Evolutionary conservation across 2,113 vertebrate genomes (phyloP).

Genomic region (Crotalus viridis): DNA sequence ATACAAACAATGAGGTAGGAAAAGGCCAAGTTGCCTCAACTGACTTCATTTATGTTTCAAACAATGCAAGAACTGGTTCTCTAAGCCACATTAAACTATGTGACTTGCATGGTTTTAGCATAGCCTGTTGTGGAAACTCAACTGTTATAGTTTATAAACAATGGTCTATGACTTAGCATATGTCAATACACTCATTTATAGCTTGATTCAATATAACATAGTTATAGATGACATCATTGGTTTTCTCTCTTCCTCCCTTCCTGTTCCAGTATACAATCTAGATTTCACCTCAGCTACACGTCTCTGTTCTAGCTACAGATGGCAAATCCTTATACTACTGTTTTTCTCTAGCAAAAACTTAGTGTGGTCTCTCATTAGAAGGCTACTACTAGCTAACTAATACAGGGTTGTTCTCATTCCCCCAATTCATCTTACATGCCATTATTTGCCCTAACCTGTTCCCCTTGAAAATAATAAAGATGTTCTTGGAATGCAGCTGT

Average conservation of each 20-base stretch:
- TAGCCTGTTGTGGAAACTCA: background rate
- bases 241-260: background rate
- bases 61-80: background rate
- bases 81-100: background rate
- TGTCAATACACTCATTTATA: background rate
- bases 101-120: background rate
- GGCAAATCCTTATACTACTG: constrained; percentile 60
- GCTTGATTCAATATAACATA: background rate
- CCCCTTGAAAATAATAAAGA: constrained; percentile 55
- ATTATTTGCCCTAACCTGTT: background rate
- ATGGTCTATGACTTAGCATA: background rate
- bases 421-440: constrained; percentile 60
- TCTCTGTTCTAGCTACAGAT: constrained; percentile 37
- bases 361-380: constrained; percentile 60
- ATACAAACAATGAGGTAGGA: background rate
- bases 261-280: background rate
- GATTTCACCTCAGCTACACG: background rate
- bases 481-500: constrained; percentile 53
- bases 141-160: background rate
- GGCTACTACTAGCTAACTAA: constrained; percentile 51
- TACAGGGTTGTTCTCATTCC: constrained; percentile 58
- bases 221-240: background rate
- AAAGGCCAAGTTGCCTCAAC: background rate
- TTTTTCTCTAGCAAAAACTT: constrained; percentile 42
- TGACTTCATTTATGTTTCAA: background rate